These are phyloP conservation scores for Ophion ellenae DNA, from an alignment of 2,888 invertebrate species.

Conservation along the genomic window DNA sequence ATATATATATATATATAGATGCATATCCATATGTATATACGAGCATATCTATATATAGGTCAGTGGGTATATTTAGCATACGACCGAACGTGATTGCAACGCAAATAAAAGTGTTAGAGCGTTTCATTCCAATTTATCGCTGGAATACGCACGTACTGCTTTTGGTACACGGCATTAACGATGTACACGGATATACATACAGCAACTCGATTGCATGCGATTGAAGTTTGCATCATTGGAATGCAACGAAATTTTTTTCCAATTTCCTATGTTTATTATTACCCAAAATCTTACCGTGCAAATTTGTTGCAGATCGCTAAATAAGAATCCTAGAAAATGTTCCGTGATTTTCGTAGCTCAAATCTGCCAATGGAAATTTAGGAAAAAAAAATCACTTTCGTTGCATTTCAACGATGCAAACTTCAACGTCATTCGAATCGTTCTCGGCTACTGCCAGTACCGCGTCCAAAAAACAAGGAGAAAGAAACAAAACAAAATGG, in stretches of 20 bases:
- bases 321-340: no score
- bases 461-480: neutral
- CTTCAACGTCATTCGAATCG: neutral
- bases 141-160: neutral
- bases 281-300: no score
- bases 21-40: neutral
- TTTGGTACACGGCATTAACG: neutral
- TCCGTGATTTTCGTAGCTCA: no score
- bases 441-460: neutral
- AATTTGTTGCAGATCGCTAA: no score
- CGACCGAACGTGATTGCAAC: constrained; percentile 45
- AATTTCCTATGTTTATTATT: no score
- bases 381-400: no score
- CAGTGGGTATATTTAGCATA: constrained; percentile 19
- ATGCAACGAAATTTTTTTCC: no score
- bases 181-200: neutral
- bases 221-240: no score
- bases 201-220: neutral
- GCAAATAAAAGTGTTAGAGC: constrained; percentile 42
- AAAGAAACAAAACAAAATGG: neutral
- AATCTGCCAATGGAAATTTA: no score
- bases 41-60: no score
- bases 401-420: no score
- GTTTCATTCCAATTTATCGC: constrained; percentile 4
- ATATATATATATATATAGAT: constrained; percentile 21